These are phyloP conservation scores for Thaumatotibia leucotreta DNA, from an alignment of 1,140 invertebrate species.

Conservation along the genomic window DNA sequence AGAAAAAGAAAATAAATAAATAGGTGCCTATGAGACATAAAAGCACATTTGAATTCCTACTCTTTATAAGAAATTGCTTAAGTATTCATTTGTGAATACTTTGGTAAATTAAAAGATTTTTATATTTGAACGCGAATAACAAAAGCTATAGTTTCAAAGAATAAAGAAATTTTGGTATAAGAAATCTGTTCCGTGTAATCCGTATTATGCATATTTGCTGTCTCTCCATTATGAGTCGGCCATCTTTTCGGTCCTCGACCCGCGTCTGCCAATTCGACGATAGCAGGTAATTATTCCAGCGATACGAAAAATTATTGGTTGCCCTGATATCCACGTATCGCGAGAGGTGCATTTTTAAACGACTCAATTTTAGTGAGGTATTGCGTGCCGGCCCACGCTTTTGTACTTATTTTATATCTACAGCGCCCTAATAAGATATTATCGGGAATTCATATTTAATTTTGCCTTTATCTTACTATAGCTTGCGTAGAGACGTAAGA, in stretches of 20 bases:
- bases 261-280: slow-evolving; percentile 55
- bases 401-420: slow-evolving; percentile 3
- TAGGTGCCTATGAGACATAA: too few species aligned
- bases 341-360: slow-evolving; percentile 45
- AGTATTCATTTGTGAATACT: too few species aligned
- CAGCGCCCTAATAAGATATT: not conserved
- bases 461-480: slow-evolving; percentile 17
- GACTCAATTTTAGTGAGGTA: slow-evolving; percentile 49
- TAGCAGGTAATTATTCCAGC: slow-evolving; percentile 67
- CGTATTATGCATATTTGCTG: slow-evolving; percentile 32
- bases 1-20: too few species aligned
- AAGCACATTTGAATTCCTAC: too few species aligned
- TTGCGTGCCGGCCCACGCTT: slow-evolving; percentile 4
- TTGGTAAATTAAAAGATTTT: too few species aligned
- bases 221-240: slow-evolving; percentile 35
- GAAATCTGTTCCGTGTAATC: not conserved
- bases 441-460: slow-evolving; percentile 13
- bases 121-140: too few species aligned
- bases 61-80: too few species aligned
- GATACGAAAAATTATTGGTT: slow-evolving; percentile 66
- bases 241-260: slow-evolving; percentile 53
- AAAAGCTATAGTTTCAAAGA: too few species aligned
- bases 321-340: slow-evolving; percentile 37
- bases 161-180: not conserved
- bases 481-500: too few species aligned